Evolutionary conservation across 2,113 vertebrate species (phyloP).

Genomic region (Microcebus griseorufus): DNA sequence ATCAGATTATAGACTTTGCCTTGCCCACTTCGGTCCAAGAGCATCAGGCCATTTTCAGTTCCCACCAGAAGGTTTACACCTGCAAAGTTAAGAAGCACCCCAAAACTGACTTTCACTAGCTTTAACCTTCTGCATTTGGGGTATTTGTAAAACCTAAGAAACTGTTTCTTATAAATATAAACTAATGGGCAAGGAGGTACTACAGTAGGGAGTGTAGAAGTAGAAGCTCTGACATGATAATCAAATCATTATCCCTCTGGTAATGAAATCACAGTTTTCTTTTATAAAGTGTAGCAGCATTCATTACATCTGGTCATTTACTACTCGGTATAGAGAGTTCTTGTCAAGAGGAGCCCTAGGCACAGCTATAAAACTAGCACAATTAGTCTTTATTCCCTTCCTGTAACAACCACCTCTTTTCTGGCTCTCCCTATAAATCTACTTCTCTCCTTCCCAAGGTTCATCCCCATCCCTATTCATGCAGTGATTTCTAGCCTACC

Average conservation of each 20-base stretch:
- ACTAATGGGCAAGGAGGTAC: background rate
- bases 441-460: background rate
- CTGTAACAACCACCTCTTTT: background rate
- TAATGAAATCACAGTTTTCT: slow-evolving; percentile 8
- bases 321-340: background rate
- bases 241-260: background rate
- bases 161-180: background rate
- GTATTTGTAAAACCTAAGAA: background rate
- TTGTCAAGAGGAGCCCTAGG: background rate
- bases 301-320: background rate
- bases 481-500: background rate
- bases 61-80: slow-evolving; percentile 98
- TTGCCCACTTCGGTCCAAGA: slow-evolving; percentile 97
- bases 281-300: slow-evolving; percentile 25
- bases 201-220: background rate
- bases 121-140: background rate
- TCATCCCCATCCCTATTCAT: background rate
- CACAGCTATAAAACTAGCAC: background rate
- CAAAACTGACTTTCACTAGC: background rate
- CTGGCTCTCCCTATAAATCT: background rate
- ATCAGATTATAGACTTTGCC: slow-evolving; percentile 99
- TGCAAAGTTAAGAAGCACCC: slow-evolving; percentile 73
- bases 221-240: background rate
- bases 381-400: background rate
- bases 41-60: slow-evolving; percentile 98